Evolutionary conservation across 92 coral and sea anemone species (phyloP).

Genomic region (Micromussa lordhowensis): DNA sequence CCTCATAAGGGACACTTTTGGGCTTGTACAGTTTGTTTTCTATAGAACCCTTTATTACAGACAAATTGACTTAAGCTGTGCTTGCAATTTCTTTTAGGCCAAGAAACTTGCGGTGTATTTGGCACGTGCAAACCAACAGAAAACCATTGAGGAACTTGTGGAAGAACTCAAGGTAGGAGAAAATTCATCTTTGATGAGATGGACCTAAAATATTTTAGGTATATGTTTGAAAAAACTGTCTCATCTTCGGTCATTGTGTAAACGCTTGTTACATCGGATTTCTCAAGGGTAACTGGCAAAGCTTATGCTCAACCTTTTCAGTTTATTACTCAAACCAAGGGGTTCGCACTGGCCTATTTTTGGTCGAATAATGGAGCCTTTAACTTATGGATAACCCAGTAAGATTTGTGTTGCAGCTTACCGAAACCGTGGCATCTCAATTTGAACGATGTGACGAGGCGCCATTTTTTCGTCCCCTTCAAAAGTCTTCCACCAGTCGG

Average conservation of each 20-base stretch:
- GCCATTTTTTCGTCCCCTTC: constrained; percentile 83
- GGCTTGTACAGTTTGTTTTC: too few relatives aligned
- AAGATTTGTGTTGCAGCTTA: constrained; percentile 53
- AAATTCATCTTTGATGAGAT: neutral
- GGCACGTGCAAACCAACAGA: constrained; percentile 91
- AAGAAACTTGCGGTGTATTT: constrained; percentile 95
- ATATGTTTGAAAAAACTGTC: too few relatives aligned
- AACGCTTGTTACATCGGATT: too few relatives aligned
- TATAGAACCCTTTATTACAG: too few relatives aligned
- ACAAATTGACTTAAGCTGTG: too few relatives aligned
- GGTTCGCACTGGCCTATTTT: neutral
- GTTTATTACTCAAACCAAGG: neutral
- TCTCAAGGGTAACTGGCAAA: neutral
- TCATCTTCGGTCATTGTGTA: neutral
- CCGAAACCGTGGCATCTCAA: constrained; percentile 98
- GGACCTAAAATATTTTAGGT: too few relatives aligned
- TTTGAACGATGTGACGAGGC: constrained; percentile 97
- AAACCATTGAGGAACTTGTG: constrained; percentile 90
- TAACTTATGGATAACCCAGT: neutral
- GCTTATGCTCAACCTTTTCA: neutral
- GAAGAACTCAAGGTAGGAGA: constrained; percentile 88
- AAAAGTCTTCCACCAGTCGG: constrained; percentile 76
- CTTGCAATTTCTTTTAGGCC: constrained; percentile 56
- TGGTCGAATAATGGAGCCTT: neutral
- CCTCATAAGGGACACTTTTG: neutral